Evolutionary conservation across 2,113 vertebrate species (phyloP).

Genomic region (Anarhynchus alexandrinus): DNA sequence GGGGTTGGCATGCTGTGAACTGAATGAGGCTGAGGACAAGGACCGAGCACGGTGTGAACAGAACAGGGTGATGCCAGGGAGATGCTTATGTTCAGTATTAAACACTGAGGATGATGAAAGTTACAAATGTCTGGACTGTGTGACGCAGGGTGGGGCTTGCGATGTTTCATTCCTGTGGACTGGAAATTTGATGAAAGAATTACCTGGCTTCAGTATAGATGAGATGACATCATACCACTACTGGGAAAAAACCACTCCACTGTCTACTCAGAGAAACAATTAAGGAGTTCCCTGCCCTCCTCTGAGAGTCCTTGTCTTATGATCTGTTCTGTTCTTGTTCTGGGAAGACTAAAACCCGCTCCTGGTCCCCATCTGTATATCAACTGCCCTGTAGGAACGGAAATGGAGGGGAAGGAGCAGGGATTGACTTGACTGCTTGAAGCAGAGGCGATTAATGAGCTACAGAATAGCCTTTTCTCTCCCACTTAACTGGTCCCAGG

Average conservation of each 20-base stretch:
- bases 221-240: neutral
- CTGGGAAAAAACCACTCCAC: neutral
- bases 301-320: neutral
- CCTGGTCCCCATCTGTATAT: neutral
- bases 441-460: neutral
- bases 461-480: neutral
- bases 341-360: neutral
- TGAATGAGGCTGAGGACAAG: neutral
- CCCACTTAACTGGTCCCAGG: neutral
- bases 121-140: neutral
- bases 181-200: neutral
- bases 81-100: neutral
- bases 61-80: neutral
- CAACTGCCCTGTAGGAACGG: fast-evolving
- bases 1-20: neutral
- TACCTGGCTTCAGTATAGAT: neutral
- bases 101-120: neutral
- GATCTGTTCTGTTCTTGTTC: neutral
- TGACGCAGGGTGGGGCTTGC: neutral
- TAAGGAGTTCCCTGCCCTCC: neutral
- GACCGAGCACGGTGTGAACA: neutral
- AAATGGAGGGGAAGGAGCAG: neutral
- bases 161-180: neutral
- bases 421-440: neutral
- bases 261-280: neutral